phyloP scores from a whole-genome alignment of 1,140 invertebrate species.

The Microplitis mediator region DNA sequence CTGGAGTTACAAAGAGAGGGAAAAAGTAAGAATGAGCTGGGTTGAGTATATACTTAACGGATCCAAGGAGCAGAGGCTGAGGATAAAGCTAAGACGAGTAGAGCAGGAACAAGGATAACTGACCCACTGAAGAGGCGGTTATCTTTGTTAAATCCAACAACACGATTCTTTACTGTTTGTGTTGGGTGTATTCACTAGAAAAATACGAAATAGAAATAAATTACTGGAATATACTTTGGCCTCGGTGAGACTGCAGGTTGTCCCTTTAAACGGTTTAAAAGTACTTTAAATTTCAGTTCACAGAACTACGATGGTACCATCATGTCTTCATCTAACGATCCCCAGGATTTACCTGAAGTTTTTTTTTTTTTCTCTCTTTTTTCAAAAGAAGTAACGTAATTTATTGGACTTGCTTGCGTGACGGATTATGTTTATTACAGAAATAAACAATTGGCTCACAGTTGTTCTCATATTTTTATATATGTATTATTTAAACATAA shows the following conservation, averaged over 20 bases:
- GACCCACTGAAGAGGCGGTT: conserved; percentile 30
- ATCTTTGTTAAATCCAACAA: not conserved
- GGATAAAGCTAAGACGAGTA: conserved; percentile 30
- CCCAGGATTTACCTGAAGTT: not conserved
- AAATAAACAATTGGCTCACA: conserved; percentile 2
- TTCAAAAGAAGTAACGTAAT: not conserved
- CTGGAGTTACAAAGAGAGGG: not conserved
- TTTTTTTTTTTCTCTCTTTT: not conserved
- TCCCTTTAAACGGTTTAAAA: too few relatives aligned
- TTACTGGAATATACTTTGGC: not conserved
- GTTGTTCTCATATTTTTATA: conserved; percentile 9
- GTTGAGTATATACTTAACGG: conserved; percentile 41
- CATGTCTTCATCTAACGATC: not conserved
- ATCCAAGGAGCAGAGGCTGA: conserved; percentile 18
- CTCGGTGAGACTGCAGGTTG: not conserved
- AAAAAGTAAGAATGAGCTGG: not conserved
- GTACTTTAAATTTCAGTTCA: not conserved
- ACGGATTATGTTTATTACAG: conserved; percentile 26
- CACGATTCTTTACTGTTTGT: not conserved
- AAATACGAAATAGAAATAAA: too few relatives aligned
- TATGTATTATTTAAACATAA: too few relatives aligned
- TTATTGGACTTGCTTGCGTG: conserved; percentile 22
- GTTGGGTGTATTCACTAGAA: too few relatives aligned
- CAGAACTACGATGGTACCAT: not conserved
- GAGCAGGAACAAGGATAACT: conserved; percentile 30